Percentiles rank a stretch among this genome's conserved stretches.
Conservation (phyloP, 2,888 invertebrate genomes). For the Griposia aprilina region DNA sequence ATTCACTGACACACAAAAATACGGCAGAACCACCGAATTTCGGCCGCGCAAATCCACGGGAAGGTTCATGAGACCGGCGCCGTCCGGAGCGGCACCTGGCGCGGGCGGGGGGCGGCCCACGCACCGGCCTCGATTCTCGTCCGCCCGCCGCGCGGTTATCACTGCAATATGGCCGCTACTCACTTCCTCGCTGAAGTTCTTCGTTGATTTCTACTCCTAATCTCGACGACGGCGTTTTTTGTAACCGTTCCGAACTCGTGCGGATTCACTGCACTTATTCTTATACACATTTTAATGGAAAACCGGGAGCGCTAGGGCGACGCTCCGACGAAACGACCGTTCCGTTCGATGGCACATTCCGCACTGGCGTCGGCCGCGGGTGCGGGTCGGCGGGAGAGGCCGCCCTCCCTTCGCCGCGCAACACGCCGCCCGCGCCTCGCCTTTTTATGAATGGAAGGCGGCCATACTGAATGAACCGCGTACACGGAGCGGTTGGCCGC, state of each 20-base stretch:
- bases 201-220: conserved; percentile 90
- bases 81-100: conserved; percentile 91
- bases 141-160: conserved; percentile 91
- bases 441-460: conserved; percentile 94
- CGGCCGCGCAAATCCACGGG: conserved; percentile 91
- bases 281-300: conserved; percentile 91
- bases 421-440: conserved; percentile 88
- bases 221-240: conserved; percentile 90
- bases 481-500: conserved; percentile 91
- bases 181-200: conserved; percentile 91
- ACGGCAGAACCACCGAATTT: conserved; percentile 88
- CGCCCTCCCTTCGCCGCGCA: conserved; percentile 89
- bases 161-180: conserved; percentile 91
- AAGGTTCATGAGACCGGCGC: conserved; percentile 91
- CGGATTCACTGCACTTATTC: conserved; percentile 91
- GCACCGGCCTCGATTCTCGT: conserved; percentile 91
- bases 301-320: conserved; percentile 90
- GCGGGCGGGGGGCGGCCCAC: conserved; percentile 91
- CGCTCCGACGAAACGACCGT: conserved; percentile 91
- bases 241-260: conserved; percentile 90
- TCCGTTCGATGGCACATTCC: conserved; percentile 90
- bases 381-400: conserved; percentile 89
- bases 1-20: conserved; percentile 87
- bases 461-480: conserved; percentile 93
- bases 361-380: conserved; percentile 90